Evolutionary conservation across 2,888 invertebrate genomes (phyloP).

Genomic region (Agrypnus murinus): DNA sequence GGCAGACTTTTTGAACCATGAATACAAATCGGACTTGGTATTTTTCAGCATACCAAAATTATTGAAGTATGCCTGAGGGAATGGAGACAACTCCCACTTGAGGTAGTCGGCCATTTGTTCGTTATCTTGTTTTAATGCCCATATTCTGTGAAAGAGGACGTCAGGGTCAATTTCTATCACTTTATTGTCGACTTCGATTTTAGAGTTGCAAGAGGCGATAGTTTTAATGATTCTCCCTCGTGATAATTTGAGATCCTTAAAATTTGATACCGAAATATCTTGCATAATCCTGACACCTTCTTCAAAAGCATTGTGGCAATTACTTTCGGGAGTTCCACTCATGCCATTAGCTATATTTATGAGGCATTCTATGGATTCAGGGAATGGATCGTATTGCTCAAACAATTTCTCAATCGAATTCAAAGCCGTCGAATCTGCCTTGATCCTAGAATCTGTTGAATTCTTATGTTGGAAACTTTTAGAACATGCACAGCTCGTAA

Average conservation of each 20-base stretch:
- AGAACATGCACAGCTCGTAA: not conserved
- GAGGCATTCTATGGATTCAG: not conserved
- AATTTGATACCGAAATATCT: not conserved
- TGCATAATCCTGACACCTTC: constrained; percentile 1
- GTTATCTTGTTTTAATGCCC: no score
- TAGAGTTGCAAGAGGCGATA: no score
- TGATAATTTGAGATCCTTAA: not conserved
- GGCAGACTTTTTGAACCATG: no score
- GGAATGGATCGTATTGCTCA: constrained; percentile 1
- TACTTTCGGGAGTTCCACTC: not conserved
- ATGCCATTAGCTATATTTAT: not conserved
- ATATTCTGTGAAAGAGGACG: not conserved
- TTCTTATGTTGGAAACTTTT: not conserved
- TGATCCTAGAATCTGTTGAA: not conserved
- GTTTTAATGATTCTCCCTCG: no score
- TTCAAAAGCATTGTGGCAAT: not conserved
- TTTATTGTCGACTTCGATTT: not conserved
- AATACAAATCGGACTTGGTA: not conserved
- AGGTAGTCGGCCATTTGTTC: no score
- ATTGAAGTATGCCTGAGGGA: no score
- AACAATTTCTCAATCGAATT: not conserved
- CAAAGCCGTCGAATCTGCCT: not conserved
- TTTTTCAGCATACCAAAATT: not conserved
- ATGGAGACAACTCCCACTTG: no score
- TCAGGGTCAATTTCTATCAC: not conserved